A percentile compares a stretch with the other conserved stretches of the same genome.
Conservation (phyloP, 2,113 vertebrate genomes). For the Calyptommatus sinebrachiatus region DNA sequence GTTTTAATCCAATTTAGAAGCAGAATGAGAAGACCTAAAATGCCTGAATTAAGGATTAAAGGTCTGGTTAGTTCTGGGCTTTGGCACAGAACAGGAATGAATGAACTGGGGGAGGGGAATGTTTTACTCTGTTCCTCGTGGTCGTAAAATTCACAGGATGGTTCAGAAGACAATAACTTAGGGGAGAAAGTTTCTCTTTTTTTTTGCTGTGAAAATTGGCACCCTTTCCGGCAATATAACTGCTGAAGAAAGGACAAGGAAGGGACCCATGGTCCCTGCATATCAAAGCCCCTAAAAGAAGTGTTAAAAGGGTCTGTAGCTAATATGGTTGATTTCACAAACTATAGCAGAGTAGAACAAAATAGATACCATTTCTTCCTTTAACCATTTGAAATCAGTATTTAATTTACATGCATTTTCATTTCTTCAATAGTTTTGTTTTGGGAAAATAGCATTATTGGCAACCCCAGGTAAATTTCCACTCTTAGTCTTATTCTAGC, state of each 20-base stretch:
- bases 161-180: conserved; percentile 75
- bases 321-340: conserved; percentile 75
- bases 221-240: conserved; percentile 86
- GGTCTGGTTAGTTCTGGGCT: conserved; percentile 56
- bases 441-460: background rate
- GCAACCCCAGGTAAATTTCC: background rate
- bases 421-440: conserved; percentile 34
- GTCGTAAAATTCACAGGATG: conserved; percentile 62
- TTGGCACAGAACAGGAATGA: conserved; percentile 60
- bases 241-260: conserved; percentile 78
- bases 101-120: conserved; percentile 54
- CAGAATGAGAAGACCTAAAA: conserved; percentile 35
- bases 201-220: conserved; percentile 86
- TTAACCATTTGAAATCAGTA: conserved; percentile 79
- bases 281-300: conserved; percentile 82
- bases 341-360: conserved; percentile 70
- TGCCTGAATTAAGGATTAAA: conserved; percentile 64
- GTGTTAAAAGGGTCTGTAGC: conserved; percentile 78
- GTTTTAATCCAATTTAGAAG: conserved; percentile 38
- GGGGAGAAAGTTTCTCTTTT: conserved; percentile 65
- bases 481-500: no score
- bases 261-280: conserved; percentile 79
- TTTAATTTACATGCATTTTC: conserved; percentile 69
- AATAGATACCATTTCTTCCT: conserved; percentile 74
- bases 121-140: conserved; percentile 55